phyloP scores from a whole-genome alignment of 2,113 vertebrate species.

The Tachysurus vachellii region DNA sequence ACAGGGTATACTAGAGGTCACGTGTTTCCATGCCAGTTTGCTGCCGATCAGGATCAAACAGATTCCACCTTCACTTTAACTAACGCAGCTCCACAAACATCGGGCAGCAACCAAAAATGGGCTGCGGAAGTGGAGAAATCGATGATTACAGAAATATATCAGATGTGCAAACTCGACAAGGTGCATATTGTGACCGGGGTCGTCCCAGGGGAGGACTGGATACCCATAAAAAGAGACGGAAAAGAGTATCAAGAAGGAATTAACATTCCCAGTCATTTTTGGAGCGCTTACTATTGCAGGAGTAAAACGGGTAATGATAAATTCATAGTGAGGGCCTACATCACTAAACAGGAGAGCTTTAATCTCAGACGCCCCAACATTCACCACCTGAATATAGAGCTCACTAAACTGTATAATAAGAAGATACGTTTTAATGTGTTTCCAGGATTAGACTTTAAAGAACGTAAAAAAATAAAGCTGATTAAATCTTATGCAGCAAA shows the following conservation, averaged over 20 bases:
- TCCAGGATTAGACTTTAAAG: too few species aligned
- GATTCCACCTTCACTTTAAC: slow-evolving; percentile 23
- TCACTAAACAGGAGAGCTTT: not conserved
- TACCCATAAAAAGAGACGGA: too few species aligned
- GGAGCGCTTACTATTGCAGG: not conserved
- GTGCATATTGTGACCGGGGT: too few species aligned
- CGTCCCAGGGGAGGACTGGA: too few species aligned
- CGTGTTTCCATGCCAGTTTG: not conserved
- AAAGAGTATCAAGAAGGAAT: too few species aligned
- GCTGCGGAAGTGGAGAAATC: not conserved
- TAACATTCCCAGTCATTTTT: not conserved
- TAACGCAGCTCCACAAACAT: slow-evolving; percentile 1
- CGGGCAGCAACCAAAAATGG: not conserved
- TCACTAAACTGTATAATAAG: not conserved
- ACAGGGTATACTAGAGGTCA: slow-evolving; percentile 9
- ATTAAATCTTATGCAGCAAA: too few species aligned
- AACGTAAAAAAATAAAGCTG: too few species aligned
- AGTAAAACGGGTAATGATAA: too few species aligned
- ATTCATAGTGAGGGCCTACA: not conserved
- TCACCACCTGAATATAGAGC: accelerated
- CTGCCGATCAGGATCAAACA: not conserved
- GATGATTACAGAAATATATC: not conserved
- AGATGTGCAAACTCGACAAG: too few species aligned
- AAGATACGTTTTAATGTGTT: too few species aligned
- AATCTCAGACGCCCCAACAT: too few species aligned